Base-by-base conservation (phyloP, 2,113 vertebrate genomes). In the Channa maculata region DNA sequence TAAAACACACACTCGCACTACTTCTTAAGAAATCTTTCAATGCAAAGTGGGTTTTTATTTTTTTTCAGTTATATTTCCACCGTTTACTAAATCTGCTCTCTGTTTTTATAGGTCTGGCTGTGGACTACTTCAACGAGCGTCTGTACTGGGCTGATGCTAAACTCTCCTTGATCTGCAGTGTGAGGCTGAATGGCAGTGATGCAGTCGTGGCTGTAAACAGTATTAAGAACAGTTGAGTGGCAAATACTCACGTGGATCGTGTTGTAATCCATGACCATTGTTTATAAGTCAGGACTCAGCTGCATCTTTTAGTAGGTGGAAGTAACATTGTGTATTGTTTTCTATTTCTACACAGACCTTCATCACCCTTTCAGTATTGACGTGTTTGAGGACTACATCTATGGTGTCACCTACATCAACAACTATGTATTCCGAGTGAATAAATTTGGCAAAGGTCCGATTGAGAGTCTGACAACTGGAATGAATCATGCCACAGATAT, bases 311-410 rank as follows among this genome's bases (percentile, higher is more conserved):
- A 24, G 24, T 24, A 43, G 1, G n/a, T 7, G 6, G 15, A 46
- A 8, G n/a, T 13, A 41, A n/a, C 4, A 36, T 8, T 15, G 41
- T 36, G 41, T 39, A 39, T 14, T 15, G 49, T 34, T 69, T 13
- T 34, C 38, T 55, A 10, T 72, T 65, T 63, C 15, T 8, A 2
- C 63, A 2, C 83, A 92, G 97, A 96, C 41, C 94, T 99, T 9
- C 95, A 95, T 84, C 96, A 98, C 52, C 98, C 98, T 0, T 99
- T 99, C 93, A 98, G 97, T 92, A 99, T 99, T 0, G 98, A 99
- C 33, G 94, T 99, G 75, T 99, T 99, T 36, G 98, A 99, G 84
- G 97, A 99, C 81, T 97, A 97, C 90, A 96, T 99, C 89, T 99
- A 99, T 0, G 98, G 98, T 0, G 96, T 99, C 92, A 98, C 98